phyloP scores from a whole-genome alignment of 2,888 invertebrate species.

The Odontomyia ornata region DNA sequence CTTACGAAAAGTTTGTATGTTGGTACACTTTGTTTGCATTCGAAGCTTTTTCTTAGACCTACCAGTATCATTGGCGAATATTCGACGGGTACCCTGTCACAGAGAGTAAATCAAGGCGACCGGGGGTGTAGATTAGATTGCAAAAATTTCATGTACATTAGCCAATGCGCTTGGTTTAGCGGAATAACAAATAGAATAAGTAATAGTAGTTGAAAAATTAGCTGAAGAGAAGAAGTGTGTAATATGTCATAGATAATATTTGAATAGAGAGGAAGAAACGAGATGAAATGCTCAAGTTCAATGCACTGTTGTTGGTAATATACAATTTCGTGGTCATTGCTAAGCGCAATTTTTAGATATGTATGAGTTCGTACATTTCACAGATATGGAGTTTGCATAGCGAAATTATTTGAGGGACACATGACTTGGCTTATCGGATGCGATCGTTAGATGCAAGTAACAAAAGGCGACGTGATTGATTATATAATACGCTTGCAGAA shows the following conservation, averaged over 20 bases:
- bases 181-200: slow-evolving; percentile 19
- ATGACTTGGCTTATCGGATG: not conserved
- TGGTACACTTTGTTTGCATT: slow-evolving; percentile 22
- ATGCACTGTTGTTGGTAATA: slow-evolving; percentile 31
- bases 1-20: not conserved
- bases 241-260: slow-evolving; percentile 11
- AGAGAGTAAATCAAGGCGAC: not conserved
- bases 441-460: too few relatives aligned
- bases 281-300: slow-evolving; percentile 40
- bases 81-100: not conserved
- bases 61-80: not conserved
- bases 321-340: slow-evolving; percentile 42
- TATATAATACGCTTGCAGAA: too few relatives aligned
- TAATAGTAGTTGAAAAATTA: slow-evolving; percentile 33
- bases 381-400: too few relatives aligned
- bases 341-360: slow-evolving; percentile 29
- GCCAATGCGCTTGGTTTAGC: slow-evolving; percentile 7
- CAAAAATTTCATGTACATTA: slow-evolving; percentile 11
- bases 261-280: not conserved
- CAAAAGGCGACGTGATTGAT: too few relatives aligned
- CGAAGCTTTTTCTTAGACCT: slow-evolving; percentile 6
- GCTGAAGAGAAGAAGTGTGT: slow-evolving; percentile 3
- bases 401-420: not conserved
- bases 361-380: not conserved
- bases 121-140: slow-evolving; percentile 33